Evolutionary conservation across 2,888 invertebrate species (phyloP).

Genomic region (Mesochorus sp.): DNA sequence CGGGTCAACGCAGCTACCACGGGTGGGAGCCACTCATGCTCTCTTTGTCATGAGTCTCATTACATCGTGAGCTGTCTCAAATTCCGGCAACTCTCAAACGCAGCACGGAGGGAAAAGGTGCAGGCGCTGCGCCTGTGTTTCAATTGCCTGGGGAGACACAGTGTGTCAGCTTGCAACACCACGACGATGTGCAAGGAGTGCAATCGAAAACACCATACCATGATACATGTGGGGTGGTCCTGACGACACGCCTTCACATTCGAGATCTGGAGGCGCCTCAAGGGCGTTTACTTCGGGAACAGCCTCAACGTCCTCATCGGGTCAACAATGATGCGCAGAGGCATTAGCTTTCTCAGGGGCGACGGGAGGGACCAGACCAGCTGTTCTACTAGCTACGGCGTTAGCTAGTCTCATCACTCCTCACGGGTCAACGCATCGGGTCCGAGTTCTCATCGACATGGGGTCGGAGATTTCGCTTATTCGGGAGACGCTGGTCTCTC

Average conservation of each 20-base stretch:
- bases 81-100: background rate
- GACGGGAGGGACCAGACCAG: background rate
- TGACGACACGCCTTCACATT: background rate
- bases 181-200: slow-evolving; percentile 8
- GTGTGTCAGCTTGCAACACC: background rate
- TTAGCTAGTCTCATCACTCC: background rate
- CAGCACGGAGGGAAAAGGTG: background rate
- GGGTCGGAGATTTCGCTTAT: slow-evolving; percentile 40
- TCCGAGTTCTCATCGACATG: slow-evolving; percentile 26
- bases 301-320: slow-evolving; percentile 1
- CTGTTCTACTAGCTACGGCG: slow-evolving; percentile 27
- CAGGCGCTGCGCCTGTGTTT: background rate
- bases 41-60: background rate
- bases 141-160: slow-evolving; percentile 25
- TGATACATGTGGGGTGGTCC: slow-evolving; percentile 37
- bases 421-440: slow-evolving; percentile 1
- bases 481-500: background rate
- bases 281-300: background rate
- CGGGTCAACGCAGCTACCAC: background rate
- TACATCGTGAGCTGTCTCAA: slow-evolving; percentile 3
- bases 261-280: too few species aligned
- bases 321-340: background rate
- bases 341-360: background rate
- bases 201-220: slow-evolving; percentile 7
- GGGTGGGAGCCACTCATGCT: background rate